Percentiles rank a stretch among this genome's conserved stretches.
These are phyloP conservation scores for Drosophila sordidapex DNA, from an alignment of 2,888 invertebrate genomes.

Conservation along the genomic window DNA sequence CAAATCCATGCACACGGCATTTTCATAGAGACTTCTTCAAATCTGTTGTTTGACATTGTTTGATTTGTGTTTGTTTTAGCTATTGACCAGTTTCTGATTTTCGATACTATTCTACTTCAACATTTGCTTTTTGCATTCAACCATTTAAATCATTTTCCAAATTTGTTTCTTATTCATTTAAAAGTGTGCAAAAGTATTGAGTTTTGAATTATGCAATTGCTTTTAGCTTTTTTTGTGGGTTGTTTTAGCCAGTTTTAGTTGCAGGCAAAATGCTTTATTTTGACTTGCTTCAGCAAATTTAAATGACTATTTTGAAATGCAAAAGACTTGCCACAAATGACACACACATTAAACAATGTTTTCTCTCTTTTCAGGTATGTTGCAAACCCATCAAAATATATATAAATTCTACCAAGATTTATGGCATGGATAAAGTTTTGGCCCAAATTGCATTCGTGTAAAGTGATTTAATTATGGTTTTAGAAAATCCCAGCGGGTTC, in stretches of 20 bases:
- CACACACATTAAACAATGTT: not conserved
- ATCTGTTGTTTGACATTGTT: slow-evolving; percentile 5
- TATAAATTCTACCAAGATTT: not conserved
- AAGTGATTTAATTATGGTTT: slow-evolving; percentile 31
- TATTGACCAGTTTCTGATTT: slow-evolving; percentile 14
- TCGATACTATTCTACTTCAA: not conserved
- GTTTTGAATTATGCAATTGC: slow-evolving; percentile 15
- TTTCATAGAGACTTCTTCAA: slow-evolving; percentile 4
- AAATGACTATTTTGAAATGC: not conserved
- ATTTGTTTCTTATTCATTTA: slow-evolving; percentile 10
- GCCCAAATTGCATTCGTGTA: slow-evolving; percentile 5
- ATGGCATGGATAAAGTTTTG: not conserved
- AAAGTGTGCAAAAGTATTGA: slow-evolving; percentile 7
- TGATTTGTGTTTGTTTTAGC: slow-evolving; percentile 19
- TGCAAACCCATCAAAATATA: not conserved
- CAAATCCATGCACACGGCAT: slow-evolving; percentile 24
- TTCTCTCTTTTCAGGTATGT: slow-evolving; percentile 19
- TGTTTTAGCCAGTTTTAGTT: not conserved
- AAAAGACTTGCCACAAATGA: not conserved
- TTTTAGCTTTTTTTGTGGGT: not conserved
- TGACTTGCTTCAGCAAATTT: not conserved
- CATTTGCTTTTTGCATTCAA: slow-evolving; percentile 30
- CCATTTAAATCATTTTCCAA: slow-evolving; percentile 23
- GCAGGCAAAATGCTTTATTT: not conserved
- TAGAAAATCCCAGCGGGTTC: not conserved